These are phyloP conservation scores for Tipula lateralis DNA, from an alignment of 2,888 invertebrate genomes.

Conservation along the genomic window DNA sequence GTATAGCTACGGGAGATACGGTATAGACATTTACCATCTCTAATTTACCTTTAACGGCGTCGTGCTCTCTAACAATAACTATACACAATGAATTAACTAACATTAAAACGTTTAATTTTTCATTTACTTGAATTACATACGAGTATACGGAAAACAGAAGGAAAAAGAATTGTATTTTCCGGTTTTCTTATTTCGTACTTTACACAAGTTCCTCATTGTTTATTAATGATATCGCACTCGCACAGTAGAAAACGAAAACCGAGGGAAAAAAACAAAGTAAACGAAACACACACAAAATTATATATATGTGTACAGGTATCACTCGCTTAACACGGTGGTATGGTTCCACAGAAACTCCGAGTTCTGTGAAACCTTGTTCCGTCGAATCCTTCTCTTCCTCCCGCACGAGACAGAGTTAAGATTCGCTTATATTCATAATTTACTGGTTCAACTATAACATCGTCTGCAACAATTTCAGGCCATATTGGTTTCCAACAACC, in stretches of 20 bases:
- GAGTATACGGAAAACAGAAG: not conserved
- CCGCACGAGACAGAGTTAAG: too few relatives aligned
- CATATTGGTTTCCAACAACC: too few relatives aligned
- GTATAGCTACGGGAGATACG: not conserved
- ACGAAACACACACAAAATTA: not conserved
- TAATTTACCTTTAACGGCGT: not conserved
- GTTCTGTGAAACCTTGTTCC: too few relatives aligned
- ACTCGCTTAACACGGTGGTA: too few relatives aligned
- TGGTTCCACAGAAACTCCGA: too few relatives aligned
- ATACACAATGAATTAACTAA: not conserved
- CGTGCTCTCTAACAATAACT: not conserved
- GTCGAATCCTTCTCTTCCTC: too few relatives aligned
- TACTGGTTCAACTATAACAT: too few relatives aligned
- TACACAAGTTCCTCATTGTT: not conserved
- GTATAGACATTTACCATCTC: not conserved
- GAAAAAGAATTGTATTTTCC: not conserved
- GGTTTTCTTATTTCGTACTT: slow-evolving; percentile 15
- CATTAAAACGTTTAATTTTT: slow-evolving; percentile 13
- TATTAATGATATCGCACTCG: not conserved
- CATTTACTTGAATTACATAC: not conserved
- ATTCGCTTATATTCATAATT: too few relatives aligned
- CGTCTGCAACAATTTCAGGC: too few relatives aligned
- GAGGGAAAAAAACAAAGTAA: not conserved
- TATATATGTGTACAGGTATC: too few relatives aligned
- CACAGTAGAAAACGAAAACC: not conserved